Percentiles rank a stretch among this genome's conserved stretches.
Conservation (phyloP, 2,113 vertebrate genomes). For the Tupaia tana region DNA sequence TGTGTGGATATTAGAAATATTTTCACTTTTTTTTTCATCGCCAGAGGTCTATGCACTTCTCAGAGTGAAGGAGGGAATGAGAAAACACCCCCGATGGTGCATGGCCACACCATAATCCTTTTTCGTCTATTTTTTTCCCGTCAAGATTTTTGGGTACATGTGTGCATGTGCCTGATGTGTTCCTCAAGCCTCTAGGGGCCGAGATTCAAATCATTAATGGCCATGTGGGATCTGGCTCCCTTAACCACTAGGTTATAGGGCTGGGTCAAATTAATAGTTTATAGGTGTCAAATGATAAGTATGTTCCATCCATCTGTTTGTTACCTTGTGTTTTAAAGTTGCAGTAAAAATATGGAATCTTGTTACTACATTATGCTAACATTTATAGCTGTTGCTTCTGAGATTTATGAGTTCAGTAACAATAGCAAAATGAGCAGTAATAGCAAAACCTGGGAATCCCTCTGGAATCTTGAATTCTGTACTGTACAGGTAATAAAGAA, state of each 20-base stretch:
- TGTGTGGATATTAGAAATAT: constrained; percentile 35
- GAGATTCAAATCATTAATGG: too few species aligned
- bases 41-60: too few species aligned
- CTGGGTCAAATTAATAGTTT: background rate
- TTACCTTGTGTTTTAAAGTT: constrained; percentile 48
- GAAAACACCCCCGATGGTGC: too few species aligned
- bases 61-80: too few species aligned
- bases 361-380: background rate
- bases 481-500: background rate
- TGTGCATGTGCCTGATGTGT: too few species aligned
- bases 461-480: constrained; percentile 48
- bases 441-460: constrained; percentile 1
- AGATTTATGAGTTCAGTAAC: constrained; percentile 22
- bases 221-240: too few species aligned
- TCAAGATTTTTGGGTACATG: too few species aligned
- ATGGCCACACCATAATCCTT: too few species aligned
- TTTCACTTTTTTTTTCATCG: background rate
- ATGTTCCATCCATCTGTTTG: background rate
- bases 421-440: background rate
- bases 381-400: background rate
- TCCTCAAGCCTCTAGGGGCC: too few species aligned
- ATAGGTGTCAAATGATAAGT: background rate
- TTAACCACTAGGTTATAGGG: too few species aligned
- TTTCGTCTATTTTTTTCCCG: too few species aligned
- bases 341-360: background rate